phyloP scores from a whole-genome alignment of 1,140 invertebrate genomes.

The Cydia amplana region DNA sequence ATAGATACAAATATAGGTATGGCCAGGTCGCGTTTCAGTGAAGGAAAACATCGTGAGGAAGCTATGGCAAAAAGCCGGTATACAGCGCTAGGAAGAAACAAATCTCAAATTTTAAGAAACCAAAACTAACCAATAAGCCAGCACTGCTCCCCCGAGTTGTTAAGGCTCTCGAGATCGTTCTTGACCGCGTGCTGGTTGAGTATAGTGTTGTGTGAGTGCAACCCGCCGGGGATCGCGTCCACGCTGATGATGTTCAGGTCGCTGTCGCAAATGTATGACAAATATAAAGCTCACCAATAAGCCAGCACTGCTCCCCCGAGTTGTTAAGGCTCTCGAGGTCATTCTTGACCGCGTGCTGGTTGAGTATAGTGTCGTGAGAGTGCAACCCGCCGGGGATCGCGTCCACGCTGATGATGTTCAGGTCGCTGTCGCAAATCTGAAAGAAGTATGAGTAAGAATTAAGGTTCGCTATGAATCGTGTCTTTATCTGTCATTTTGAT shows the following conservation, averaged over 20 bases:
- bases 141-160: conserved; percentile 57
- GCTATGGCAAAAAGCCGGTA: no score
- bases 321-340: conserved; percentile 63
- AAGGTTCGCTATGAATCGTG: no score
- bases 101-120: no score
- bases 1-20: no score
- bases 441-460: not conserved
- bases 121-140: conserved; percentile 64
- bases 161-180: conserved; percentile 61
- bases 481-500: no score
- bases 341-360: conserved; percentile 59
- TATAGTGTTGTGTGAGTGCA: conserved; percentile 57
- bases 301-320: conserved; percentile 61
- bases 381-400: conserved; percentile 56
- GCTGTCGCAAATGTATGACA: conserved; percentile 70
- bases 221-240: conserved; percentile 57
- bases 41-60: no score
- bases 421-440: conserved; percentile 69
- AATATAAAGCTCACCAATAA: conserved; percentile 52
- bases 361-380: conserved; percentile 59
- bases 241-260: conserved; percentile 62
- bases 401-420: conserved; percentile 62
- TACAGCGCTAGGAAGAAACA: no score
- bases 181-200: conserved; percentile 60
- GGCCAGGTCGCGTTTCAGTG: no score